These are phyloP conservation scores for Lineus longissimus DNA, from an alignment of 1,140 invertebrate genomes.

Conservation along the genomic window DNA sequence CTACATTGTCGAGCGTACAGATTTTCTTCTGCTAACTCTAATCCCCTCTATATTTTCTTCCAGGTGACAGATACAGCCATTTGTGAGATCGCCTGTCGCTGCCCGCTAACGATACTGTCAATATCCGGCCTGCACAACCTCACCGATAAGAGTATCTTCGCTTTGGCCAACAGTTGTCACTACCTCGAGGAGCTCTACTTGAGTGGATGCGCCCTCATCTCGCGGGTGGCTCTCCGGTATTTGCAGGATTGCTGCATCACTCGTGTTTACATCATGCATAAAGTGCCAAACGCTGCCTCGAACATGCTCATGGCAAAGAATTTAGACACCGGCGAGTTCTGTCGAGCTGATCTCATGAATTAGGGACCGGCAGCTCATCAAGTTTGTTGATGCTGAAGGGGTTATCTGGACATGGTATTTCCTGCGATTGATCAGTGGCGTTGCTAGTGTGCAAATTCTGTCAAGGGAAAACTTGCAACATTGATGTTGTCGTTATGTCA, in stretches of 20 bases:
- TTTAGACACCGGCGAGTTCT: constrained; percentile 47
- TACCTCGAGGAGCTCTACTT: constrained; percentile 44
- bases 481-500: too few relatives aligned
- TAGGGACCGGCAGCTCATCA: too few relatives aligned
- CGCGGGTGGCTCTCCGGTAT: constrained; percentile 37
- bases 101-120: constrained; percentile 31
- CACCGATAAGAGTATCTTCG: constrained; percentile 46
- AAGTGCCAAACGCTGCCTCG: constrained; percentile 37
- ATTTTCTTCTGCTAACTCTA: too few relatives aligned
- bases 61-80: constrained; percentile 45
- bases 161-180: constrained; percentile 43
- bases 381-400: too few relatives aligned
- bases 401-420: too few relatives aligned
- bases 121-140: constrained; percentile 40
- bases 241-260: constrained; percentile 44
- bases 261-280: constrained; percentile 35
- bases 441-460: too few relatives aligned
- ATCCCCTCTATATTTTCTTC: not conserved
- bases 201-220: constrained; percentile 42
- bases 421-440: too few relatives aligned
- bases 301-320: constrained; percentile 47
- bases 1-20: too few relatives aligned
- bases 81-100: constrained; percentile 34
- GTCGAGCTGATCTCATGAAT: constrained; percentile 26
- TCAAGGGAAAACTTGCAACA: too few relatives aligned